Evolutionary conservation across 64 coral and sea anemone genomes (phyloP).

Genomic region (Actinia equina): DNA sequence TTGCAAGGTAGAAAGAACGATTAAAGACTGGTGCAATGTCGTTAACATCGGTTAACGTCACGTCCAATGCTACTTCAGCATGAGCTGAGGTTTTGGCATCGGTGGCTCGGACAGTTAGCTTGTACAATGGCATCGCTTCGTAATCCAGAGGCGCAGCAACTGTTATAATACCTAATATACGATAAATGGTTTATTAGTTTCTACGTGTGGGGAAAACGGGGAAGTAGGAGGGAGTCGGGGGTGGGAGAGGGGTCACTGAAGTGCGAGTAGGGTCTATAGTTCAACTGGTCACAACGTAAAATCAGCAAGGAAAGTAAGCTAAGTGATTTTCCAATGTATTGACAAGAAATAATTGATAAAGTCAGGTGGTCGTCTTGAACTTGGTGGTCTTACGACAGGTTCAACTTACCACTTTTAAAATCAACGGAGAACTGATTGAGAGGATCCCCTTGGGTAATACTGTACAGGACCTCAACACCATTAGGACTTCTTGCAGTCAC

Average conservation of each 20-base stretch:
- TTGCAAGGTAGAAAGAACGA: conserved; percentile 65
- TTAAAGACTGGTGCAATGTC: conserved; percentile 88
- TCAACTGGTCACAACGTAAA: no score
- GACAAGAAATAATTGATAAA: background rate
- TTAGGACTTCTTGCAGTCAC: conserved; percentile 73
- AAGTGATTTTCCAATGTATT: no score
- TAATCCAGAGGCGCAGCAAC: conserved; percentile 58
- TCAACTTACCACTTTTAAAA: conserved; percentile 68
- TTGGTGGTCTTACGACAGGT: background rate
- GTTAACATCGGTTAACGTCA: conserved; percentile 83
- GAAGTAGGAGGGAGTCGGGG: no score
- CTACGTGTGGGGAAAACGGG: background rate
- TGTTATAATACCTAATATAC: conserved; percentile 60
- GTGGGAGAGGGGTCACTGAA: no score
- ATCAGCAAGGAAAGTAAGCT: no score
- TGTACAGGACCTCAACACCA: conserved; percentile 63
- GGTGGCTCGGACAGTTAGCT: conserved; percentile 70
- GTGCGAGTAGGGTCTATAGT: no score
- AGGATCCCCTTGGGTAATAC: conserved; percentile 70
- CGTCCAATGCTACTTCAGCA: conserved; percentile 55
- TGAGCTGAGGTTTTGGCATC: conserved; percentile 73
- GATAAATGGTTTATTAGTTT: background rate
- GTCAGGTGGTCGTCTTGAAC: background rate
- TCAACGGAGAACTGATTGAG: conserved; percentile 79
- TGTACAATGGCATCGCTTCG: conserved; percentile 58